These are phyloP conservation scores for Peromyscus attwateri DNA, from an alignment of 2,797 vertebrate genomes.

Conservation along the genomic window DNA sequence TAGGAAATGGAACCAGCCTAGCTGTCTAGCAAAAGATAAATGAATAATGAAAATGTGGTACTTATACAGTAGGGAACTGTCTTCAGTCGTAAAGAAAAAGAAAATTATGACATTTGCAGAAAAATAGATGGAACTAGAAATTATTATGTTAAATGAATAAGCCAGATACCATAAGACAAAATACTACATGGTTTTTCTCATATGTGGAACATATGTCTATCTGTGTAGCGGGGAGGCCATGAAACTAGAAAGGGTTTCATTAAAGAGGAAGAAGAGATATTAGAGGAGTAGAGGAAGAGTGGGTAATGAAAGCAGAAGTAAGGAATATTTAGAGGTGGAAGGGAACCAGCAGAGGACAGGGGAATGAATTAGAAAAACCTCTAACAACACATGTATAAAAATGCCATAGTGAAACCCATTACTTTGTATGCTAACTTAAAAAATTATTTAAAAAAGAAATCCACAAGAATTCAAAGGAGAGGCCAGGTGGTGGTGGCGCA, in stretches of 20 bases:
- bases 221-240: background rate
- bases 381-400: background rate
- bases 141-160: background rate
- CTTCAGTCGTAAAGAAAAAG: background rate
- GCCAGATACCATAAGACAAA: background rate
- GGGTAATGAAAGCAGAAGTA: background rate
- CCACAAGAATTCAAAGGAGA: background rate
- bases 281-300: too few relatives aligned
- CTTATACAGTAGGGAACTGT: background rate
- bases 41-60: background rate
- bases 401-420: background rate
- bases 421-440: background rate
- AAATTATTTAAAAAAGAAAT: background rate
- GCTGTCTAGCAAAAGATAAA: background rate
- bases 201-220: background rate
- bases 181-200: background rate
- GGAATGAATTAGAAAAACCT: background rate
- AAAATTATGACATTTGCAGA: background rate
- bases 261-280: background rate
- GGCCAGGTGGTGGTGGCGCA: too few relatives aligned
- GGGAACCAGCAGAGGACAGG: background rate
- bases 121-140: background rate
- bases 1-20: background rate
- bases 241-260: background rate
- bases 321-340: background rate